Evolutionary conservation across 1,140 invertebrate genomes (phyloP), one percentile per base, ranked within the genome.

Genomic region (Grapholita molesta): DNA sequence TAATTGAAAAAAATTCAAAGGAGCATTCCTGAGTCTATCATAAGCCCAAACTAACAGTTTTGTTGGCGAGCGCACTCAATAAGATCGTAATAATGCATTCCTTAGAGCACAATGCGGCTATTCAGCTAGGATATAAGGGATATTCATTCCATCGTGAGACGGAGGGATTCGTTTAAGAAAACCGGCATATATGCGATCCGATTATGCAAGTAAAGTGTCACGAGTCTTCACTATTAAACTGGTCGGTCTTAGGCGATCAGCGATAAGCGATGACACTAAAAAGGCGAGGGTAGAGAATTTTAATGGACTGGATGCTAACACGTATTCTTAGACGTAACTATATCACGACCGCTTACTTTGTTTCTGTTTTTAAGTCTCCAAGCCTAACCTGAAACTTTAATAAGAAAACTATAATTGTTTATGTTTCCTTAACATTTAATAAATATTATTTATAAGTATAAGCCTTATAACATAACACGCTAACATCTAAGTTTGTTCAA

Each of bases 41-140:
- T 61, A 7, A 61, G 25, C 25, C 55, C 24, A 61, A 32, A 38
- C 64, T 65, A 38, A 65, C 64, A 30, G 15, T 35, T 65, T 65
- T 38, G 64, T 65, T 35, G 30, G 15, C 32, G 23, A 38, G 32
- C 23, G 64, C 64, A 38, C 30, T 65, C 30, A 48, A 67, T 38
- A 67, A 38, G 38, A 48, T 18, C 35, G n/a, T 67, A 42, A 67
- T 68, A 68, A 53, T 72, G 68, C 74, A 74, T 79, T 82, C 77
- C 79, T 76, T 72, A 52, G 66, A 70, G 76, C 75, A 84, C 80
- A 83, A 81, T 81, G 73, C 70, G 35, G 77, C 69, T 69, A 79
- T 81, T 83, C 76, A 83, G 68, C 73, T 33, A 69, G 71, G 28
- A 61, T 61, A 28, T 52, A 52, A 67, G 64, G 55, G 32, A 15